These are phyloP conservation scores for Scatophagus argus DNA, from an alignment of 2,113 vertebrate species.

Conservation along the genomic window DNA sequence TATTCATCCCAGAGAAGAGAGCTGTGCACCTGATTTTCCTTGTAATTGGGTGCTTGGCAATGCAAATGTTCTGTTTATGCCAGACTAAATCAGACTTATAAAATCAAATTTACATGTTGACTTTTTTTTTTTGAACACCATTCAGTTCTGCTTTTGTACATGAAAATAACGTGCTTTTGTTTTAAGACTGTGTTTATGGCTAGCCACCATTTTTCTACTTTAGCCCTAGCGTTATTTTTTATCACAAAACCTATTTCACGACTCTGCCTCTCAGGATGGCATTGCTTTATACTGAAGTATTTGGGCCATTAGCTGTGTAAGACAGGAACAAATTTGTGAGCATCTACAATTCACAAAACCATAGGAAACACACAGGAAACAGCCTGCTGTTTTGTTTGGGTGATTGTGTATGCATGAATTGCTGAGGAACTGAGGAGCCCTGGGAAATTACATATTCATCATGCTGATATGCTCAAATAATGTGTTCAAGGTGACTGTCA, in stretches of 20 bases:
- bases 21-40: conserved; percentile 63
- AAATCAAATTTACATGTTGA: conserved; percentile 39
- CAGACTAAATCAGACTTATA: conserved; percentile 23
- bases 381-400: conserved; percentile 36
- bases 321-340: conserved; percentile 2
- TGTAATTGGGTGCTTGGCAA: conserved; percentile 62
- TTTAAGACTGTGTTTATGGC: not conserved
- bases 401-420: conserved; percentile 60
- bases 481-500: conserved; percentile 69
- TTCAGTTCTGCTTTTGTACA: not conserved
- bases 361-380: conserved; percentile 39
- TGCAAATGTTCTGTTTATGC: conserved; percentile 63
- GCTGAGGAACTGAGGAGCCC: conserved; percentile 44
- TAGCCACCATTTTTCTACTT: not conserved
- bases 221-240: not conserved
- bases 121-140: not conserved
- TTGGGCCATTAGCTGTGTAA: conserved; percentile 4
- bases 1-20: conserved; percentile 52
- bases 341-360: not conserved
- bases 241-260: not conserved
- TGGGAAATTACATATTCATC: conserved; percentile 72
- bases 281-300: conserved; percentile 2
- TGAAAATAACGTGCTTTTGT: not conserved
- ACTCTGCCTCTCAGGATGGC: not conserved
- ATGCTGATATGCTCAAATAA: conserved; percentile 43